Percentiles rank a stretch among this genome's conserved stretches.
These are phyloP conservation scores for Auanema freiburgensis DNA, from an alignment of 2,888 invertebrate species.

Conservation along the genomic window DNA sequence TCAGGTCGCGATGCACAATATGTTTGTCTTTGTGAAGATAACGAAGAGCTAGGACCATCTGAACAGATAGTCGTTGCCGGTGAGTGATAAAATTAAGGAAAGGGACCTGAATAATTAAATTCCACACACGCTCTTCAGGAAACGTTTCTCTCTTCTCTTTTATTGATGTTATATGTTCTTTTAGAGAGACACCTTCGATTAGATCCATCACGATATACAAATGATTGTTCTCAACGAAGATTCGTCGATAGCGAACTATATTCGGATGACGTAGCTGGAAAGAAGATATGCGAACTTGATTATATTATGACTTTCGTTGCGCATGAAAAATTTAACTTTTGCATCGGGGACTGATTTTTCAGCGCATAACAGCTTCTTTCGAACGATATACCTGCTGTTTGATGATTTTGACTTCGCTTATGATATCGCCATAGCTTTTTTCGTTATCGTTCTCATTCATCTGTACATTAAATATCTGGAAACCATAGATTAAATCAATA, in stretches of 20 bases:
- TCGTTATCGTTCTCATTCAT: constrained; percentile 47
- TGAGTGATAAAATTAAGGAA: background rate
- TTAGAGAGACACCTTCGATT: constrained; percentile 67
- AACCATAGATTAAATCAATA: background rate
- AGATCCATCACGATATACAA: constrained; percentile 68
- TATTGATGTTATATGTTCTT: constrained; percentile 66
- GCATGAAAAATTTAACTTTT: background rate
- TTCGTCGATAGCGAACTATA: constrained; percentile 67
- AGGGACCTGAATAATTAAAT: constrained; percentile 66
- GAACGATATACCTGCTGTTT: constrained; percentile 52
- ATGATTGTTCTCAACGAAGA: constrained; percentile 66
- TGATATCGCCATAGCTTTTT: constrained; percentile 66
- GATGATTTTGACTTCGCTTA: constrained; percentile 67
- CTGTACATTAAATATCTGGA: constrained; percentile 49
- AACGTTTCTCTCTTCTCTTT: constrained; percentile 66
- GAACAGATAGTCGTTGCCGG: constrained; percentile 7
- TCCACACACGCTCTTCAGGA: constrained; percentile 66
- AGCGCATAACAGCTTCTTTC: background rate
- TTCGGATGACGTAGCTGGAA: constrained; percentile 67
- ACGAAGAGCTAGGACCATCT: constrained; percentile 66
- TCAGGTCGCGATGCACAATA: constrained; percentile 61
- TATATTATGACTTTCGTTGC: background rate
- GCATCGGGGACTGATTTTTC: background rate
- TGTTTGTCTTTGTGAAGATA: constrained; percentile 68
- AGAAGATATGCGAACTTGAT: background rate